These are phyloP conservation scores for Theristus sp. DNA, from an alignment of 2,888 invertebrate genomes.

Conservation along the genomic window DNA sequence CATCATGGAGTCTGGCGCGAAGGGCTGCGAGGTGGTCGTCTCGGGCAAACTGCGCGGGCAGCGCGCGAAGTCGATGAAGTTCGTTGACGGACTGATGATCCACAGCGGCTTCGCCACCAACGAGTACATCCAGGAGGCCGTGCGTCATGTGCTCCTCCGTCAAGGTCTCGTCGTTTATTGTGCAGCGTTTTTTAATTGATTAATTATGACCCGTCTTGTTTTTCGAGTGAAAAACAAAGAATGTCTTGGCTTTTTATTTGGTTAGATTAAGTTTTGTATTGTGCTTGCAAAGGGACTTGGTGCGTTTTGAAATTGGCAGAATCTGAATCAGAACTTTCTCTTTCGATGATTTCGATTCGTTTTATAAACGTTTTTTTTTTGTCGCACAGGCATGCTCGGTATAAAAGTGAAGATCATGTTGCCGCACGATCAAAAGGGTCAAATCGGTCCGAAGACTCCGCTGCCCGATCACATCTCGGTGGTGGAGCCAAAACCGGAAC, in stretches of 20 bases:
- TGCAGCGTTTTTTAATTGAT: no score
- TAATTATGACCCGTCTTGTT: no score
- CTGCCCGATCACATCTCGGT: slow-evolving; percentile 93
- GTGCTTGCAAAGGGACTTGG: no score
- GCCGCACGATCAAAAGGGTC: slow-evolving; percentile 91
- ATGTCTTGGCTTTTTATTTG: no score
- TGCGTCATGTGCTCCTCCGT: slow-evolving; percentile 84
- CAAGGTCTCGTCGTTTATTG: no score
- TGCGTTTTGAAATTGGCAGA: no score
- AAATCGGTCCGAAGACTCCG: slow-evolving; percentile 89
- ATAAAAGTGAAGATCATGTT: slow-evolving; percentile 94
- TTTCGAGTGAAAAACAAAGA: no score
- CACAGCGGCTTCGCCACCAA: slow-evolving; percentile 97
- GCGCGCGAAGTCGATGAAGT: slow-evolving; percentile 99
- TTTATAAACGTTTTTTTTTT: no score
- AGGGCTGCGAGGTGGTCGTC: slow-evolving; percentile 90
- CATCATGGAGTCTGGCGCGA: slow-evolving; percentile 89
- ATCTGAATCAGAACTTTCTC: no score
- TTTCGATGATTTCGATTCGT: no score
- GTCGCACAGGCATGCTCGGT: slow-evolving; percentile 46
- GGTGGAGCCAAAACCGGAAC: slow-evolving; percentile 86
- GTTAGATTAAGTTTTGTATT: no score
- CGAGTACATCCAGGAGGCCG: slow-evolving; percentile 93
- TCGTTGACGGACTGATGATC: slow-evolving; percentile 98
- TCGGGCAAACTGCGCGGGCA: slow-evolving; percentile 96